phyloP scores from a whole-genome alignment of 2,113 vertebrate genomes.

The Proterorhinus semilunaris region DNA sequence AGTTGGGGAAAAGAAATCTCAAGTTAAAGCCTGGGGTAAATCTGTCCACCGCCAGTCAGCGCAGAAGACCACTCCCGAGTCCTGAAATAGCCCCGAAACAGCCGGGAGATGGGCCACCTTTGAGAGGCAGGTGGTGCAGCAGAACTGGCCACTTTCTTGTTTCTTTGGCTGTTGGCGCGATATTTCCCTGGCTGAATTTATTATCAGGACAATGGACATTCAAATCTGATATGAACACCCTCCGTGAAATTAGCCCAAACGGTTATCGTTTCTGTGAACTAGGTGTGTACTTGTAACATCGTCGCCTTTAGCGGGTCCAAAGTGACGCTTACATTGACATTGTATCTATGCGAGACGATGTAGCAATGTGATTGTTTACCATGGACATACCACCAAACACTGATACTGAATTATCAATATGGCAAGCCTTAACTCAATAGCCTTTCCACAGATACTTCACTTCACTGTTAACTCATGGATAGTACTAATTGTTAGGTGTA shows the following conservation, averaged over 20 bases:
- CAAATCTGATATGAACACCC: background rate
- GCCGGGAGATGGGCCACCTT: conserved; percentile 39
- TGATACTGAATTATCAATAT: conserved; percentile 1
- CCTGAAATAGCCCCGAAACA: conserved; percentile 32
- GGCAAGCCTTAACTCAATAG: background rate
- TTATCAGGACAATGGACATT: conserved; percentile 16
- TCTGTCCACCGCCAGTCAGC: conserved; percentile 47
- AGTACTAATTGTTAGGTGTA: background rate
- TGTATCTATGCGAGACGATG: conserved; percentile 23
- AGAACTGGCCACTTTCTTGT: conserved; percentile 59
- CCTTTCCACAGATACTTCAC: background rate
- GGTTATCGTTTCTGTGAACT: background rate
- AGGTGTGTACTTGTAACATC: background rate
- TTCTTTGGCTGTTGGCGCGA: conserved; percentile 57
- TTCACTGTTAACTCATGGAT: background rate
- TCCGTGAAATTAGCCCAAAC: background rate
- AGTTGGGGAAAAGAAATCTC: conserved; percentile 74
- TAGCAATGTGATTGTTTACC: conserved; percentile 1
- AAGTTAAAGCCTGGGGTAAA: conserved; percentile 72
- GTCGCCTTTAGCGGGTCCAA: conserved; percentile 10
- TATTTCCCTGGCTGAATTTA: conserved; percentile 33
- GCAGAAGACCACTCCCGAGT: conserved; percentile 50
- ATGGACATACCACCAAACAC: conserved; percentile 1
- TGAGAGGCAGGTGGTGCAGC: conserved; percentile 27
- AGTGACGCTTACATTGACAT: conserved; percentile 52